Evolutionary conservation across 2,888 invertebrate genomes (phyloP).

Genomic region (Cryptocephalus primarius): DNA sequence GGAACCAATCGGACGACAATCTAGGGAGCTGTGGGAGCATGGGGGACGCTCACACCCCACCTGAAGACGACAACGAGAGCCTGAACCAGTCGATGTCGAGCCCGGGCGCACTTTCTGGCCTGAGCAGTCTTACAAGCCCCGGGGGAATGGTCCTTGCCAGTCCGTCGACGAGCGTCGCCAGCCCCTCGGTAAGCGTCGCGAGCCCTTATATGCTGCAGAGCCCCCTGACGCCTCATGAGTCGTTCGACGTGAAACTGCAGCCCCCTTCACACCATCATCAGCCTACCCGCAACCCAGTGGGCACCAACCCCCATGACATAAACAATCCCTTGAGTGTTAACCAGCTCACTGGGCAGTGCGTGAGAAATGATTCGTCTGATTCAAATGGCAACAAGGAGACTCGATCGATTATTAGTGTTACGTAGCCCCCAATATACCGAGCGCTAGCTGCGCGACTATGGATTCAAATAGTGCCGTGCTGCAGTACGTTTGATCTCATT

Average conservation of each 20-base stretch:
- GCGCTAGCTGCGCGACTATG: neutral
- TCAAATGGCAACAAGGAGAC: slow-evolving; percentile 31
- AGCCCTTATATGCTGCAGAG: slow-evolving; percentile 46
- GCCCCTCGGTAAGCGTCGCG: slow-evolving; percentile 50
- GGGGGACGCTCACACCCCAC: slow-evolving; percentile 56
- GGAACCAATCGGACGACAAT: slow-evolving; percentile 60
- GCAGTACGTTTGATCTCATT: slow-evolving; percentile 33
- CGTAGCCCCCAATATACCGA: slow-evolving; percentile 26
- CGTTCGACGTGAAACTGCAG: slow-evolving; percentile 34
- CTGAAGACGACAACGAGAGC: slow-evolving; percentile 57
- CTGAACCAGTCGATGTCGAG: slow-evolving; percentile 46
- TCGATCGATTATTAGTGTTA: slow-evolving; percentile 38
- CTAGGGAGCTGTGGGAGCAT: slow-evolving; percentile 72
- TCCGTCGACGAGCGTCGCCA: slow-evolving; percentile 62
- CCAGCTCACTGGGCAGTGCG: slow-evolving; percentile 67
- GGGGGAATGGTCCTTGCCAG: slow-evolving; percentile 60
- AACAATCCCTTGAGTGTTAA: slow-evolving; percentile 89
- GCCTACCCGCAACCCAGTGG: slow-evolving; percentile 66
- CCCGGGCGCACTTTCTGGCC: slow-evolving; percentile 53
- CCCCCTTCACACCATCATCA: slow-evolving; percentile 34
- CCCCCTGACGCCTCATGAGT: slow-evolving; percentile 35
- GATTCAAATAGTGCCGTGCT: slow-evolving; percentile 4
- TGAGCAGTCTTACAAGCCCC: slow-evolving; percentile 61
- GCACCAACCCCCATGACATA: slow-evolving; percentile 83
- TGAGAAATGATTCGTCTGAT: slow-evolving; percentile 32